Conservation (phyloP, 2,888 invertebrate species). For the Spisula solida region DNA sequence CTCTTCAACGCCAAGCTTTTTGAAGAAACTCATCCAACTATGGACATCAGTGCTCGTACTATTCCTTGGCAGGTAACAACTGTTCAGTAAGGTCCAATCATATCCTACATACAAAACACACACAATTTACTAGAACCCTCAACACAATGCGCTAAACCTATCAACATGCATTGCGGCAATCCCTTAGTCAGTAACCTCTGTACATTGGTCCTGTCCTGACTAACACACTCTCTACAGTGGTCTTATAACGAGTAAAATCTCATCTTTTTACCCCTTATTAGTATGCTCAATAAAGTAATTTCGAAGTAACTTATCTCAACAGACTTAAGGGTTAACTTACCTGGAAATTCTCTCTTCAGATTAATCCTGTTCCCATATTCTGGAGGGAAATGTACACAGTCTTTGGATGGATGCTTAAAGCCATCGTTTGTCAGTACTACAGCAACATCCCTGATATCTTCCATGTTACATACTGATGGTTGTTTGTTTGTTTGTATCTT, state of each 20-base stretch:
- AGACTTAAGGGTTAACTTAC: slow-evolving; percentile 68
- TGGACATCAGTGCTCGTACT: slow-evolving; percentile 63
- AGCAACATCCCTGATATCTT: slow-evolving; percentile 78
- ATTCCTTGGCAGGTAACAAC: slow-evolving; percentile 77
- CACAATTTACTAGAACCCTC: too few relatives aligned
- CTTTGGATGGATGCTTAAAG: slow-evolving; percentile 75
- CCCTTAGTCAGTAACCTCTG: too few relatives aligned
- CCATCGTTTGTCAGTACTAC: slow-evolving; percentile 84
- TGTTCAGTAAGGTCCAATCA: slow-evolving; percentile 84
- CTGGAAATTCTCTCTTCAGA: slow-evolving; percentile 76
- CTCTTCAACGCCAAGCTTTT: slow-evolving; percentile 82
- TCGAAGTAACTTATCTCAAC: too few relatives aligned
- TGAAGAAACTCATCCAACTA: slow-evolving; percentile 84
- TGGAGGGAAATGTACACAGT: slow-evolving; percentile 82
- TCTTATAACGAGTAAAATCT: too few relatives aligned
- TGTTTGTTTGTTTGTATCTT: slow-evolving; percentile 81
- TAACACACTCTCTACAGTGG: too few relatives aligned
- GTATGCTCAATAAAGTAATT: too few relatives aligned
- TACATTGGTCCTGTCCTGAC: too few relatives aligned
- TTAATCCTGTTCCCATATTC: slow-evolving; percentile 79
- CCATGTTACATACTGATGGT: slow-evolving; percentile 77
- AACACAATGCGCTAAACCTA: too few relatives aligned
- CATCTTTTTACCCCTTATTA: too few relatives aligned
- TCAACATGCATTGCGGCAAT: too few relatives aligned
- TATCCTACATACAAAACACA: slow-evolving; percentile 75